Conservation (phyloP, 2,113 vertebrate genomes). For the Epinephelus moara region DNA sequence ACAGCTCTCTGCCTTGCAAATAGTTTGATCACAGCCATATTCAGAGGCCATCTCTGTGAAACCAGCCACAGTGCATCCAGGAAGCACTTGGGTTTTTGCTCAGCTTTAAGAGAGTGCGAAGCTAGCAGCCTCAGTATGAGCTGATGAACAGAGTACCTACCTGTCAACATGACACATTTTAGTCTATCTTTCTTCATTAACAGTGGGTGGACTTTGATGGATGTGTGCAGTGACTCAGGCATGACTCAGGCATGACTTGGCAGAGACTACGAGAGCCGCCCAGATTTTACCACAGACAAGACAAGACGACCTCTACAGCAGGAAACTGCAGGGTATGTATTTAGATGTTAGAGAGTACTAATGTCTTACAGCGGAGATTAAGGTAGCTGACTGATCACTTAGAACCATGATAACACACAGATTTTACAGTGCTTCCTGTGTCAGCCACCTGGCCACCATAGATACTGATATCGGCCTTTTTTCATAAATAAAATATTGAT, state of each 20-base stretch:
- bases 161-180: constrained; percentile 45
- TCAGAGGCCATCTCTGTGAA: neutral
- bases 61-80: too few species aligned
- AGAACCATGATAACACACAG: neutral
- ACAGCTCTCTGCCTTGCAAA: too few species aligned
- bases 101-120: neutral
- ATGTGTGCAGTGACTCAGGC: constrained; percentile 20
- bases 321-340: neutral
- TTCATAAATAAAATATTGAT: neutral
- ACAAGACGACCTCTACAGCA: constrained; percentile 27
- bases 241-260: constrained; percentile 20
- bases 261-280: neutral
- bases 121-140: neutral
- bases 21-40: neutral
- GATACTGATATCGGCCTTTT: neutral
- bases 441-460: neutral
- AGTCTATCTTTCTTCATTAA: constrained; percentile 25
- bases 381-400: neutral
- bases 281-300: constrained; percentile 5
- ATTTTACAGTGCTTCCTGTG: neutral
- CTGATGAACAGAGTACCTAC: neutral
- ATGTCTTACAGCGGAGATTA: neutral
- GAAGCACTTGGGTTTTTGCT: neutral
- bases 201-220: constrained; percentile 64
- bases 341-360: neutral